phyloP scores from a whole-genome alignment of 2,888 invertebrate species.

The Netelia inedita region DNA sequence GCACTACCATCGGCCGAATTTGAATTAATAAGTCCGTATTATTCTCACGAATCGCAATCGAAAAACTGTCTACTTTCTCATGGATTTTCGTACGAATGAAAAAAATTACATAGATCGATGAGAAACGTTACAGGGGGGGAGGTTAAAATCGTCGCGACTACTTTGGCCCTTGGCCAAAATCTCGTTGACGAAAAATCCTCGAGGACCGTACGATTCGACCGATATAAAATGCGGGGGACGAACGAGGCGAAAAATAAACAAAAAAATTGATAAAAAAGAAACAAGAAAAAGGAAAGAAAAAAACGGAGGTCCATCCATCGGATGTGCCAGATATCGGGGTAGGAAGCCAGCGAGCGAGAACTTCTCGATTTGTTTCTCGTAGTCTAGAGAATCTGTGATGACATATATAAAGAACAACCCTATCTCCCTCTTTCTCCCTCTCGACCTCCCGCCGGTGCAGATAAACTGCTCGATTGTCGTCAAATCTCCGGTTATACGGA shows the following conservation, averaged over 20 bases:
- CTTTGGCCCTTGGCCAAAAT: slow-evolving; percentile 53
- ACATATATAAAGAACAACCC: slow-evolving; percentile 18
- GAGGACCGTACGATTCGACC: slow-evolving; percentile 24
- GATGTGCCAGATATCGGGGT: slow-evolving; percentile 38
- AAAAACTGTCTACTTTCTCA: neutral
- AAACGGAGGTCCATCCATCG: slow-evolving; percentile 10
- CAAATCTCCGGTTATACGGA: slow-evolving; percentile 62
- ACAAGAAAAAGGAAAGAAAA: slow-evolving; percentile 6
- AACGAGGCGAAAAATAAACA: slow-evolving; percentile 12
- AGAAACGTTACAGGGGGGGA: neutral
- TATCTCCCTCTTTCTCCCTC: slow-evolving; percentile 17
- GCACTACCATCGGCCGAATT: too few relatives aligned
- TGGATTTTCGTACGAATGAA: neutral
- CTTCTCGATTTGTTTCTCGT: slow-evolving; percentile 49
- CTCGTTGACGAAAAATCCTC: slow-evolving; percentile 12
- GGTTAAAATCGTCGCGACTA: slow-evolving; percentile 42
- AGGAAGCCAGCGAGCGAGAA: neutral
- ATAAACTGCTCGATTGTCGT: slow-evolving; percentile 71
- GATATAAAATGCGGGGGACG: neutral
- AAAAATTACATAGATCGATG: neutral
- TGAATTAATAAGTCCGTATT: too few relatives aligned
- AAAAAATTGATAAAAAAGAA: slow-evolving; percentile 14
- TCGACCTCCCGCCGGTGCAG: slow-evolving; percentile 58
- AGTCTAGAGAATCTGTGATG: slow-evolving; percentile 43
- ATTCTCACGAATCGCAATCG: too few relatives aligned